Evolutionary conservation across 1,140 invertebrate genomes (phyloP).

Genomic region (Stegodyphus mimosarum): DNA sequence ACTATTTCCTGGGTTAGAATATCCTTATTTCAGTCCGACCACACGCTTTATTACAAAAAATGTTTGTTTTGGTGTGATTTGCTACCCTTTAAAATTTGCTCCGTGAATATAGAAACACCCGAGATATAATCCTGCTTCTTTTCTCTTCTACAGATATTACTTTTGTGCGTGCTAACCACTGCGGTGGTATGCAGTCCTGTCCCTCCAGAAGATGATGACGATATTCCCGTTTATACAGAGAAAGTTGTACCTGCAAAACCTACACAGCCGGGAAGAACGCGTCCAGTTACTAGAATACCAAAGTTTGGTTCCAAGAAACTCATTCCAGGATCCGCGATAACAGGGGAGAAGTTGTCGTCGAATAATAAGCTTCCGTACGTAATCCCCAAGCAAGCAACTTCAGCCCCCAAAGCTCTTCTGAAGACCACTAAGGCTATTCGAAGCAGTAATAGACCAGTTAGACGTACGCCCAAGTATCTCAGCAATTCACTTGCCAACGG

Average conservation of each 20-base stretch:
- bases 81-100: no score
- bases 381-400: neutral
- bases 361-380: neutral
- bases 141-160: conserved; percentile 1
- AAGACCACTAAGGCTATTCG: conserved; percentile 13
- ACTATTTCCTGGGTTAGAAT: no score
- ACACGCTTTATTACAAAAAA: no score
- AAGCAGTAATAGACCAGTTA: conserved; percentile 4
- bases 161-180: neutral
- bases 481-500: conserved; percentile 4
- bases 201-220: conserved; percentile 22
- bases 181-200: conserved; percentile 26
- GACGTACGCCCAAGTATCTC: neutral
- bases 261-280: conserved; percentile 1
- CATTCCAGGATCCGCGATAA: neutral
- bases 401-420: neutral
- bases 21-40: no score
- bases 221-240: conserved; percentile 47
- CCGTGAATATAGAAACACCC: no score
- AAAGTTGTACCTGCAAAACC: conserved; percentile 32
- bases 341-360: neutral
- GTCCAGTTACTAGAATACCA: conserved; percentile 6
- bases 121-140: no score
- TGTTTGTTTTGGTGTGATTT: no score
- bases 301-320: conserved; percentile 42